Base-by-base conservation (phyloP, 2,888 invertebrate species). In the Serrognathus titanus region DNA sequence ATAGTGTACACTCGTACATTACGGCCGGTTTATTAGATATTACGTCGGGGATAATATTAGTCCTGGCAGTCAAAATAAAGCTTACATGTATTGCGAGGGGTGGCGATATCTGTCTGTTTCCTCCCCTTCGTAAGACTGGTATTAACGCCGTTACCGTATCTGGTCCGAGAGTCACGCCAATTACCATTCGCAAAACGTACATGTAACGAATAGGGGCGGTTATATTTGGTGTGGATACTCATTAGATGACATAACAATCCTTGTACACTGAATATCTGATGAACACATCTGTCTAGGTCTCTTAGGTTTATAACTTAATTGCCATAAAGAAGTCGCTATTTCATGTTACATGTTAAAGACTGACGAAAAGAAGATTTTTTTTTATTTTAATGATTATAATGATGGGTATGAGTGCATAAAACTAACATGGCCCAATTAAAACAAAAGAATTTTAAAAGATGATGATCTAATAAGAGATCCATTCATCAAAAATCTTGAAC, bases 111-210 rank as follows among this genome's bases (percentile, higher is more conserved):
- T 31, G 24, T 31, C 24, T 31, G 7, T 31, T 16, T 49, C 58
- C 66, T 67, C 66, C 64, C 67, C 65, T 60, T 57, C 56, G 59
- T 63, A 68, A 65, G 66, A 63, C 64, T 58, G 59, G 72, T 68
- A 72, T 73, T 73, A 72, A 66, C 68, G 66, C 74, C 71, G 74
- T 75, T 74, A 75, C 68, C 68, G 60, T 71, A 70, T 72, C 71
- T 72, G 69, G 68, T 69, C 69, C 66, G 67, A 67, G 71, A 70
- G 73, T 71, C 71, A 72, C 67, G 71, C 71, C 72, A 72, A 73
- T 73, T 73, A 72, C 69, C 56, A 69, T 66, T 67, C 63, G 64
- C 67, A 65, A 51, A 49, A 51, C 55, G 57, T 53, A 53, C 46
- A 38, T 39, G 41, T 57, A 57, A 57, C 57, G 57, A 57, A 53